phyloP scores from a whole-genome alignment of 2,888 invertebrate species.

The Tenthredo distinguenda region DNA sequence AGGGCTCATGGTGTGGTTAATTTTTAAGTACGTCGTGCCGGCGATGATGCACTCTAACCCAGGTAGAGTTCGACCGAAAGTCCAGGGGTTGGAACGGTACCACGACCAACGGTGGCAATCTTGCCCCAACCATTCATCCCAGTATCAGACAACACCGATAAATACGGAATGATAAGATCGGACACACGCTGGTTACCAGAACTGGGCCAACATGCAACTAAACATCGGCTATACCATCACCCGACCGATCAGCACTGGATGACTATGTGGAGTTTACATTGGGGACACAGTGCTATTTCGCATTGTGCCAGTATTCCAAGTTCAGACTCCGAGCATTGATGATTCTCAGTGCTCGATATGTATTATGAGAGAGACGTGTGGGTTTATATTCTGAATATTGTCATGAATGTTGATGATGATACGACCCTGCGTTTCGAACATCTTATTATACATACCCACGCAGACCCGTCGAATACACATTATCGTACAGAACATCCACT shows the following conservation, averaged over 20 bases:
- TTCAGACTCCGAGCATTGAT: background rate
- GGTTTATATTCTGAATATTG: background rate
- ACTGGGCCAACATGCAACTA: background rate
- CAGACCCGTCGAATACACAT: background rate
- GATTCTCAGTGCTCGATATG: background rate
- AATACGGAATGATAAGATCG: background rate
- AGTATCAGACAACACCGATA: conserved; percentile 2
- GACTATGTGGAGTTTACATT: background rate
- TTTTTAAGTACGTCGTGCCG: background rate
- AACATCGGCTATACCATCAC: background rate
- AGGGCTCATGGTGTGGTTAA: conserved; percentile 60
- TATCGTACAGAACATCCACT: background rate
- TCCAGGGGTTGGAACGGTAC: background rate
- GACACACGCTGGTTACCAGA: background rate
- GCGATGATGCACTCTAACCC: background rate
- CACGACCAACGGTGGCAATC: background rate
- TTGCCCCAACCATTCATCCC: background rate
- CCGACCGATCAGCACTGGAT: background rate
- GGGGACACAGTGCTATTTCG: background rate
- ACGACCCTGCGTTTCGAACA: background rate
- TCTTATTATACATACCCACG: background rate
- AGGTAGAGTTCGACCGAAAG: background rate
- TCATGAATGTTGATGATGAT: background rate
- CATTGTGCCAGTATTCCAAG: conserved; percentile 2
- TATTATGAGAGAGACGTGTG: background rate